Percentiles rank a stretch among this genome's conserved stretches.
These are phyloP conservation scores for Lipophrys pholis DNA, from an alignment of 2,113 vertebrate species.

Conservation along the genomic window DNA sequence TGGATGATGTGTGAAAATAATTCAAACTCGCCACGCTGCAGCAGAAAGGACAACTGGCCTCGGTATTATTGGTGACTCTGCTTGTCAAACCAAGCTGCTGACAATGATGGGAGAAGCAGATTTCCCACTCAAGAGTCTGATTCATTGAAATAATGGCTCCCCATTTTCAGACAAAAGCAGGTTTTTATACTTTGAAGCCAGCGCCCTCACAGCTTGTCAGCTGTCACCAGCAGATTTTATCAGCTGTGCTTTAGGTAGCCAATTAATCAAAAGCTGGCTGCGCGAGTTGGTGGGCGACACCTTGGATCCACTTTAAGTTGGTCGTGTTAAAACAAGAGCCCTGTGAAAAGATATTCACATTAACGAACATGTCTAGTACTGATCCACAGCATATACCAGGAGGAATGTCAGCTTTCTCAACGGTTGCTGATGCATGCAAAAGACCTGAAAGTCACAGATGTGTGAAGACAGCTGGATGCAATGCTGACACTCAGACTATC, in stretches of 20 bases:
- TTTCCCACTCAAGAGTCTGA: background rate
- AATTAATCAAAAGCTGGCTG: background rate
- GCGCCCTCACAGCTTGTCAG: background rate
- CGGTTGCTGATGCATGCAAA: background rate
- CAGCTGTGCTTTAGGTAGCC: background rate
- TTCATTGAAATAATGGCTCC: background rate
- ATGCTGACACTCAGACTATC: background rate
- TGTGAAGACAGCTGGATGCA: background rate
- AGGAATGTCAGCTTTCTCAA: background rate
- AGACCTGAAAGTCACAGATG: background rate
- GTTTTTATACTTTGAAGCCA: background rate
- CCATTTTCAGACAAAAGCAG: background rate
- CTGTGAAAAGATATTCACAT: background rate
- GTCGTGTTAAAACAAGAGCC: background rate
- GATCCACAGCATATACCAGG: background rate
- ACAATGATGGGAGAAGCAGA: background rate
- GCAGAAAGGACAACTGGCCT: background rate
- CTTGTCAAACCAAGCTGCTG: background rate
- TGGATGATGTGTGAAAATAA: background rate
- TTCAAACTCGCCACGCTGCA: background rate
- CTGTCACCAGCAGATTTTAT: background rate
- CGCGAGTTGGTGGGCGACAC: background rate
- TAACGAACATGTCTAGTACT: background rate
- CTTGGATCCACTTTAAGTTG: background rate
- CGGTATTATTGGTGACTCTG: background rate